Conservation (phyloP, 2,888 invertebrate species). For the Ormyrus nitidulus region DNA sequence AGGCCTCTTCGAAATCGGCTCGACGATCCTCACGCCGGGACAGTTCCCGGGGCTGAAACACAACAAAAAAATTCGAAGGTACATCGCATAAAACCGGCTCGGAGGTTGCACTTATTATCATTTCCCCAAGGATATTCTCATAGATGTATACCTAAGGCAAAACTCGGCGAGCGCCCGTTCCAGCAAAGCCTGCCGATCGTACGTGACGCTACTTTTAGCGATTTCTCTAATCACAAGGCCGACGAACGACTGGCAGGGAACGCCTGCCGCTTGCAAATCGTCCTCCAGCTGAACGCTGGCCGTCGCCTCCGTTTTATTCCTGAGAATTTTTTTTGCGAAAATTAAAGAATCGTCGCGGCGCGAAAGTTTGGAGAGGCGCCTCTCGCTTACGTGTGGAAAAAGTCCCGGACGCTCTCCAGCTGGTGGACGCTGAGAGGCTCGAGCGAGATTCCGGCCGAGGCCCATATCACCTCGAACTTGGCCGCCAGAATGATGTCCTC, state of each 20-base stretch:
- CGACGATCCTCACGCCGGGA: slow-evolving; percentile 60
- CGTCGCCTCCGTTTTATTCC: slow-evolving; percentile 3
- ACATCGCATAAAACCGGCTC: no score
- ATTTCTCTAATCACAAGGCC: slow-evolving; percentile 66
- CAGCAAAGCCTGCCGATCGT: slow-evolving; percentile 55
- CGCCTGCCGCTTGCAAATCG: slow-evolving; percentile 64
- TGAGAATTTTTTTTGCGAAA: background rate
- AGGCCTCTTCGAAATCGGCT: slow-evolving; percentile 49
- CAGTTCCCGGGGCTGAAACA: slow-evolving; percentile 59
- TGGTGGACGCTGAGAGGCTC: slow-evolving; percentile 62
- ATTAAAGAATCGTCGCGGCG: background rate
- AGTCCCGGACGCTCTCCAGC: slow-evolving; percentile 57
- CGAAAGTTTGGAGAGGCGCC: no score
- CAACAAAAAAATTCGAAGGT: background rate
- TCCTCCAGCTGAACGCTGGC: slow-evolving; percentile 56
- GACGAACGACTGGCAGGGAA: slow-evolving; percentile 69
- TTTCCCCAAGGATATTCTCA: no score
- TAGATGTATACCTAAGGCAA: slow-evolving; percentile 63
- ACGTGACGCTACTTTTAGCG: slow-evolving; percentile 49
- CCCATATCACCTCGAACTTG: slow-evolving; percentile 68
- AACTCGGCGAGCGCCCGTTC: slow-evolving; percentile 60
- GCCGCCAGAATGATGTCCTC: slow-evolving; percentile 66
- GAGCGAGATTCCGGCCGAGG: slow-evolving; percentile 65
- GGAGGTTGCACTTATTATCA: no score
- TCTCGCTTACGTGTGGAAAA: slow-evolving; percentile 60